Evolutionary conservation across 2,113 vertebrate genomes (phyloP).

Genomic region (Elgaria multicarinata): DNA sequence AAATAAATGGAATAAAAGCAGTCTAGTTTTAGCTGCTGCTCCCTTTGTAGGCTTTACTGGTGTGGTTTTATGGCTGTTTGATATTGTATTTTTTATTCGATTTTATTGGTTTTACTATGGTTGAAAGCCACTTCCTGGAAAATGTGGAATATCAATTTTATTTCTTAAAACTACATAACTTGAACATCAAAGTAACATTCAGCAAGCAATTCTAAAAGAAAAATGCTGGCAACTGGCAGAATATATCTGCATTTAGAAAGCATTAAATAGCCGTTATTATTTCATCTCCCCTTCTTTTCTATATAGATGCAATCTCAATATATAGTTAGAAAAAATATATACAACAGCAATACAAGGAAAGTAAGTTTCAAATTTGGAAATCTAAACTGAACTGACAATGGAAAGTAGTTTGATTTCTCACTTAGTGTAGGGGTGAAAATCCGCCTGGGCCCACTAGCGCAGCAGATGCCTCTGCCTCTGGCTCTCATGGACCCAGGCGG

Average conservation of each 20-base stretch:
- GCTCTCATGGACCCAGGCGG: no score
- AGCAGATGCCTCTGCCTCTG: no score
- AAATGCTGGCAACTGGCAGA: background rate
- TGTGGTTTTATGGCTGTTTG: background rate
- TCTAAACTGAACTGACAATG: background rate
- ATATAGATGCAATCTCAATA: background rate
- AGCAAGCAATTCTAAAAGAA: background rate
- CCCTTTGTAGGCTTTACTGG: background rate
- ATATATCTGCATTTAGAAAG: constrained; percentile 4
- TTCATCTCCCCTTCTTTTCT: background rate
- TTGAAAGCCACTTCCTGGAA: background rate
- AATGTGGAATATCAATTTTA: background rate
- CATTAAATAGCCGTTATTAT: constrained; percentile 20
- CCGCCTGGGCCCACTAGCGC: no score
- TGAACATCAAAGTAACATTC: background rate
- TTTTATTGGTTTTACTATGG: background rate
- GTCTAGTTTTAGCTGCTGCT: background rate
- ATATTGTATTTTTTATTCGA: background rate
- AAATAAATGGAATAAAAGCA: no score
- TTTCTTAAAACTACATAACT: background rate
- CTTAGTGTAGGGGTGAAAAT: no score
- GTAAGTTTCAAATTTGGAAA: background rate
- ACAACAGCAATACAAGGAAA: background rate
- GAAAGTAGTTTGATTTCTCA: background rate
- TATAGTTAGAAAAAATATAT: background rate